phyloP scores from a whole-genome alignment of 2,113 vertebrate species.

The Paradoxurus hermaphroditus region DNA sequence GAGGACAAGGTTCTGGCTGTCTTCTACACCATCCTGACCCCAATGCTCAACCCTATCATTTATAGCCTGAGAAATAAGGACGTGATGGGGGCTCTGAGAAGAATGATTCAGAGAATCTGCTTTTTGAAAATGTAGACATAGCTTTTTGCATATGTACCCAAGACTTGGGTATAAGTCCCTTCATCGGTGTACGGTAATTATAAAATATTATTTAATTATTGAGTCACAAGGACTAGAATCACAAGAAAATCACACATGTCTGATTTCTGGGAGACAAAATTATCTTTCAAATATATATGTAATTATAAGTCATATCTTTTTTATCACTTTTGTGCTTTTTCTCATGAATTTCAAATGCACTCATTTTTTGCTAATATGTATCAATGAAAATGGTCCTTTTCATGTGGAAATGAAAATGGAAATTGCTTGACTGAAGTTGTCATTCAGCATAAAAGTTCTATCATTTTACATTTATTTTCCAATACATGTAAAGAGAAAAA shows the following conservation, averaged over 20 bases:
- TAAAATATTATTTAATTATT: background rate
- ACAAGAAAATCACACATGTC: background rate
- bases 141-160: background rate
- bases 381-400: background rate
- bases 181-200: too few species aligned
- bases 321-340: background rate
- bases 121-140: background rate
- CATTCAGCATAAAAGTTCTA: background rate
- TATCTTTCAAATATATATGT: background rate
- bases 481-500: background rate
- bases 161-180: background rate
- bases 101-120: background rate
- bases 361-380: background rate
- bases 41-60: background rate
- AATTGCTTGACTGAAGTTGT: background rate
- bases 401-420: background rate
- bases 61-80: background rate
- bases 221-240: background rate
- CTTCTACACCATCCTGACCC: background rate
- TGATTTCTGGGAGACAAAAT: background rate
- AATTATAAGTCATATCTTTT: background rate
- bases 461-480: background rate
- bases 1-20: slow-evolving; percentile 8
- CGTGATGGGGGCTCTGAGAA: background rate
- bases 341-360: background rate